Evolutionary conservation across 2,113 vertebrate species (phyloP), one percentile per base, ranked within the genome.

Genomic region (Candoia aspera): DNA sequence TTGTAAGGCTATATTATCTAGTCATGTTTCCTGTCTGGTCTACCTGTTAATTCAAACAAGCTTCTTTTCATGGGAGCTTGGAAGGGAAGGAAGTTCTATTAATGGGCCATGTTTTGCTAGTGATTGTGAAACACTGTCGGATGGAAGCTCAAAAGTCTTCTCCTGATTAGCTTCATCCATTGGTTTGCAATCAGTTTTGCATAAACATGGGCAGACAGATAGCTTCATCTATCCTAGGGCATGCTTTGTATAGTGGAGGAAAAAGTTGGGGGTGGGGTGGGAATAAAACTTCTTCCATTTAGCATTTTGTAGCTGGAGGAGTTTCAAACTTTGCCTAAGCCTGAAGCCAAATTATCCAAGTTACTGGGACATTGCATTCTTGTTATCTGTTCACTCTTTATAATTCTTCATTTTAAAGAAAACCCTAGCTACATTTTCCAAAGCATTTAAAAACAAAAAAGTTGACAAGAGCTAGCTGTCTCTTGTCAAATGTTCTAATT

Each of bases 161-260:
- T 26, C 84, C 10, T 19, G 59, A 91, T 95, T 86, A 86, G 49
- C 59, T 87, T 90, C 54, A 49, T 24, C 12, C 58, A 86, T 37
- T 89, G 87, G 59, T 29, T 90, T 87, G 8, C 87, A 94, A 64
- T 84, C 37, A 26, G 11, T 92, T 90, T 93, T 33, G 79, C 55
- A 60, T 60, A 58, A 95, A 90, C 42, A n/a, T 33, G 11, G 2
- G 17, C 79, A 57, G 90, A 4, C 59, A 54, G 88, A 93, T 4
- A 62, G 46, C 85, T 87, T 1, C 3, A 46, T 88, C 29, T 53
- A 0, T 8, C 1, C 11, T 49, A 26, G 46, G n/a, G 86, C 55
- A 42, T 1, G 0, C n/a, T 26, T 15, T 42, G 10, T 29, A 0
- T 0, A 57, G 86, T 89, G 12, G n/a, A 42, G n/a, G 12, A 12